These are phyloP conservation scores for Oreochromis aureus DNA, from an alignment of 2,113 vertebrate species.

Conservation along the genomic window DNA sequence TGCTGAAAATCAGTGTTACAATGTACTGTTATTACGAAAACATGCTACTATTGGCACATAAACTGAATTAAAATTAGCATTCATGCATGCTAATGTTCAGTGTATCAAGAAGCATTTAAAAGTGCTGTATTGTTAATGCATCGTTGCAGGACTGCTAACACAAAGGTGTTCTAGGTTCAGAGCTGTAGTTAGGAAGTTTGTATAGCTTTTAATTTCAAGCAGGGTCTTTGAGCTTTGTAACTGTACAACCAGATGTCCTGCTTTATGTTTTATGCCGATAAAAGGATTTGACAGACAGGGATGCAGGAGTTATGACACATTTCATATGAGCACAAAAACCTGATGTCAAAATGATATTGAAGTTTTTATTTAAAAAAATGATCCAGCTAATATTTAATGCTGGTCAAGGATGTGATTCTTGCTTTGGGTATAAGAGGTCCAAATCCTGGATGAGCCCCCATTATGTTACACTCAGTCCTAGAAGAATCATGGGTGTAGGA, in stretches of 20 bases:
- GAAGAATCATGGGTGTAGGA: background rate
- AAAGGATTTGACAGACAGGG: background rate
- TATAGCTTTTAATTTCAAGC: background rate
- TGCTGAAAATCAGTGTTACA: background rate
- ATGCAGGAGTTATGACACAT: background rate
- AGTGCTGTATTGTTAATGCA: background rate
- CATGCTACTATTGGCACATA: background rate
- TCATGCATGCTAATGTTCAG: background rate
- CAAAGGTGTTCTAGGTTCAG: background rate
- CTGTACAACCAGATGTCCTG: background rate
- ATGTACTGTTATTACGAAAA: background rate
- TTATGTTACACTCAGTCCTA: background rate
- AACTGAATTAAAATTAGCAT: background rate
- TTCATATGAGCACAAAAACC: background rate
- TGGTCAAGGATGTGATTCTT: background rate
- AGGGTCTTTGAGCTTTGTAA: background rate
- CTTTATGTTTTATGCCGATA: background rate
- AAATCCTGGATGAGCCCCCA: background rate
- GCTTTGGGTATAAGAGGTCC: background rate
- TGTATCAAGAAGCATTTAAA: background rate
- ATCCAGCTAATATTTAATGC: background rate
- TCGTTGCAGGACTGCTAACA: background rate
- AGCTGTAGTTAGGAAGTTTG: background rate
- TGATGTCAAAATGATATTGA: background rate
- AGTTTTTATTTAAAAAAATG: background rate